Evolutionary conservation across 1,140 invertebrate genomes (phyloP), one percentile per base, ranked within the genome.

Genomic region (Eueides isabella): DNA sequence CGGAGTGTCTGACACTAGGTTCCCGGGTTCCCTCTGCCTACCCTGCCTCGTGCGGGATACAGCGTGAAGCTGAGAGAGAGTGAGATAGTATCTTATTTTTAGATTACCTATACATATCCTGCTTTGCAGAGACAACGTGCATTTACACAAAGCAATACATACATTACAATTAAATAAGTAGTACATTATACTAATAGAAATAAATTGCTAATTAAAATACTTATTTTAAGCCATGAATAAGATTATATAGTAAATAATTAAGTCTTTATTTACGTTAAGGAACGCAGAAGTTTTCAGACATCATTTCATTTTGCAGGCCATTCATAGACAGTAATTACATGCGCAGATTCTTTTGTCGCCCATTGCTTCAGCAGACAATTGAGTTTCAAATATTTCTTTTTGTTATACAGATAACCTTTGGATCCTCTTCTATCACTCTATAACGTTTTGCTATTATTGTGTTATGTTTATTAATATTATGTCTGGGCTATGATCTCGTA

Each of bases 281-380:
- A 78, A 72, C 44, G 68, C 69, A 67, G 75, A 87, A 88, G 77
- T 89, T 86, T 85, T 80, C 85, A 89, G 88, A 90, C 87, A 73
- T 86, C 78, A 84, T 86, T 84, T 67, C 80, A 85, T 85, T 83
- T 80, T 69, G 61, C 73, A 77, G 75, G 74, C 77, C 75, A 82
- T 89, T 89, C 81, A 82, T 82, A 82, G 74, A 79, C 67, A 61
- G 81, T 90, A 89, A 88, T 90, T 88, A 88, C 79, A 87, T 84
- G 81, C 81, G 76, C 71, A 65, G 74, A 83, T 82, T 87, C 82
- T 79, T 89, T 90, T 85, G 80, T 88, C 77, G 71, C 80, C 77
- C 73, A 77, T 80, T 76, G 66, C 79, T 84, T 87, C 75, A 44
- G 79, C 70, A 86, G 84, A 89, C 79, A 87, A 88, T 88, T 86